A percentile compares a stretch with the other conserved stretches of the same genome.
Conservation (phyloP, 2,113 vertebrate genomes). For the Paracanthobrama guichenoti region DNA sequence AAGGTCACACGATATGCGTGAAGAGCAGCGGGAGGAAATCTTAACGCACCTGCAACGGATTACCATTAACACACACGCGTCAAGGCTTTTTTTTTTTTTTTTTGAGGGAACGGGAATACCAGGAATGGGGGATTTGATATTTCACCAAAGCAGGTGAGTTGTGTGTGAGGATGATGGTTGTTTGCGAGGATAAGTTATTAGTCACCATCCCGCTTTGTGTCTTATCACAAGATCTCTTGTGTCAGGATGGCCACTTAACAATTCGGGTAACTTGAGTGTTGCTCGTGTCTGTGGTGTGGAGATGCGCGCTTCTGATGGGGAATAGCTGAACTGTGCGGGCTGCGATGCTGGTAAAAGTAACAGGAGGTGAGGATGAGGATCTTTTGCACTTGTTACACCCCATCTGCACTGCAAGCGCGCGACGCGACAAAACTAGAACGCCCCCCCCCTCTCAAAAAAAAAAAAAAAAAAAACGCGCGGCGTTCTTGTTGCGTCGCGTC, state of each 20-base stretch:
- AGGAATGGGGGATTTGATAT: constrained; percentile 73
- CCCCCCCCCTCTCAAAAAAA: too few relatives aligned
- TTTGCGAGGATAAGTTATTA: not conserved
- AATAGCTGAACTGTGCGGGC: not conserved
- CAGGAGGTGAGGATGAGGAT: not conserved
- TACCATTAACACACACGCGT: constrained; percentile 57
- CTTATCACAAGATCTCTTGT: not conserved
- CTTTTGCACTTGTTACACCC: constrained; percentile 36
- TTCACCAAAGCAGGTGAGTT: constrained; percentile 78
- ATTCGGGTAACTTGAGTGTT: not conserved
- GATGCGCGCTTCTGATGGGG: not conserved
- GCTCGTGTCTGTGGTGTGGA: not conserved
- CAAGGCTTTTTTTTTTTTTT: constrained; percentile 52
- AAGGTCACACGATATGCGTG: constrained; percentile 60
- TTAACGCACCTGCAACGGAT: constrained; percentile 63
- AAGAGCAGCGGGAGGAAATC: constrained; percentile 64
- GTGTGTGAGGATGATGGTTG: constrained; percentile 30
- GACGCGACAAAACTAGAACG: not conserved
- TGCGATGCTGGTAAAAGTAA: constrained; percentile 9
- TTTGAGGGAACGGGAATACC: constrained; percentile 52
- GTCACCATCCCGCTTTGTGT: not conserved
- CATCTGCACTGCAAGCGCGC: not conserved
- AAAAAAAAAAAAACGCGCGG: not conserved
- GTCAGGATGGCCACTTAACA: not conserved
- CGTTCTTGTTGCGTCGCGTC: not conserved